phyloP scores from a whole-genome alignment of 2,113 vertebrate genomes.

The Rhynchomys soricoides region DNA sequence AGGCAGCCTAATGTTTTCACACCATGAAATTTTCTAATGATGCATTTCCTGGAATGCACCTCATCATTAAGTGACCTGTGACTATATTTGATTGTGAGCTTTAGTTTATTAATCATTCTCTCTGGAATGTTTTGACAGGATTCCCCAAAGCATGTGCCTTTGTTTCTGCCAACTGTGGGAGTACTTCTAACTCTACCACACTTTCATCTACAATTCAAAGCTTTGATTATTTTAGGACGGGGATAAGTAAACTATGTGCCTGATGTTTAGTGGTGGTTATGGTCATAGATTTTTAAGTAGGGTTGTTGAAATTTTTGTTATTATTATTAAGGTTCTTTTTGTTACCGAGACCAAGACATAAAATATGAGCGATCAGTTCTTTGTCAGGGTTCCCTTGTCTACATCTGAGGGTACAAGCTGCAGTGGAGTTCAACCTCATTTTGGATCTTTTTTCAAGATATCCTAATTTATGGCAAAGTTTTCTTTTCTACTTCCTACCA shows the following conservation, averaged over 20 bases:
- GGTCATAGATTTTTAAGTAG: background rate
- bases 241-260: background rate
- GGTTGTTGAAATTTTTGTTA: background rate
- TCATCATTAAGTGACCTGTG: background rate
- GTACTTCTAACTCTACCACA: background rate
- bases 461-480: background rate
- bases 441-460: background rate
- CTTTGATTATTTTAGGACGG: background rate
- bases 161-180: background rate
- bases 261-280: background rate
- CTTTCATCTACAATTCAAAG: background rate
- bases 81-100: constrained; percentile 1
- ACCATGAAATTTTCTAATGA: background rate
- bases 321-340: background rate
- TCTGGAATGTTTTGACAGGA: background rate
- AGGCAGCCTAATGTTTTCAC: background rate
- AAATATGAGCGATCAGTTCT: background rate
- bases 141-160: background rate
- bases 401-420: background rate
- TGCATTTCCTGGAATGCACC: background rate
- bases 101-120: constrained; percentile 2
- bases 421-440: too few relatives aligned
- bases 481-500: background rate
- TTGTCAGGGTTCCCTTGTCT: background rate
- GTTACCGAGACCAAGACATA: background rate